Evolutionary conservation across 2,797 vertebrate genomes (phyloP).

Genomic region (Nyctibius grandis): DNA sequence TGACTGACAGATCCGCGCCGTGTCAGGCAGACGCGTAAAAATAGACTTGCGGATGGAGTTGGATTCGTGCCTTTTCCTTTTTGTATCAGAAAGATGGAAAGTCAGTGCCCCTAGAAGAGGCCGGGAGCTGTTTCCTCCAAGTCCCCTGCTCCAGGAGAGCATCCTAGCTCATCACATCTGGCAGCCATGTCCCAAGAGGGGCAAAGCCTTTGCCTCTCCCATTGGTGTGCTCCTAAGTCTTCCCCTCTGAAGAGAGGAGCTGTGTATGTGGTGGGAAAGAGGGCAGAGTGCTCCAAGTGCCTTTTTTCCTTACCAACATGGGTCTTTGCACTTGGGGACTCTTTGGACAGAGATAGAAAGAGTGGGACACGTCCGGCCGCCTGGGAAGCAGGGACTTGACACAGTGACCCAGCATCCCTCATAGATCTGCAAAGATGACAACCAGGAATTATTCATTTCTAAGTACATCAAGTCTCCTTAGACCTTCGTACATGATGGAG

Average conservation of each 20-base stretch:
- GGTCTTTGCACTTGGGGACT: background rate
- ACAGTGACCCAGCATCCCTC: background rate
- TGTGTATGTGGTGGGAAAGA: background rate
- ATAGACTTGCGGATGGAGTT: background rate
- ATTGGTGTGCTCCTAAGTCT: background rate
- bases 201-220: background rate
- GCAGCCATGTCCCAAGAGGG: background rate
- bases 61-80: background rate
- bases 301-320: background rate
- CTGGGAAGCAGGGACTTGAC: background rate
- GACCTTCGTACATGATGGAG: background rate
- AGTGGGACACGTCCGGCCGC: fast-evolving
- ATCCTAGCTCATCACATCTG: background rate
- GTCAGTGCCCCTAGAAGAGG: background rate
- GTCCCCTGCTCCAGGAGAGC: background rate
- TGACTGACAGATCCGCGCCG: background rate
- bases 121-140: background rate
- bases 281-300: background rate
- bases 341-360: background rate
- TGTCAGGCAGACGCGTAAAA: background rate
- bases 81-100: background rate
- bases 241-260: background rate
- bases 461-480: background rate
- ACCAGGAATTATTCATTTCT: background rate
- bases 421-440: background rate